Percentiles rank a stretch among this genome's conserved stretches.
These are phyloP conservation scores for Nerophis lumbriciformis DNA, from an alignment of 2,113 vertebrate genomes.

Conservation along the genomic window DNA sequence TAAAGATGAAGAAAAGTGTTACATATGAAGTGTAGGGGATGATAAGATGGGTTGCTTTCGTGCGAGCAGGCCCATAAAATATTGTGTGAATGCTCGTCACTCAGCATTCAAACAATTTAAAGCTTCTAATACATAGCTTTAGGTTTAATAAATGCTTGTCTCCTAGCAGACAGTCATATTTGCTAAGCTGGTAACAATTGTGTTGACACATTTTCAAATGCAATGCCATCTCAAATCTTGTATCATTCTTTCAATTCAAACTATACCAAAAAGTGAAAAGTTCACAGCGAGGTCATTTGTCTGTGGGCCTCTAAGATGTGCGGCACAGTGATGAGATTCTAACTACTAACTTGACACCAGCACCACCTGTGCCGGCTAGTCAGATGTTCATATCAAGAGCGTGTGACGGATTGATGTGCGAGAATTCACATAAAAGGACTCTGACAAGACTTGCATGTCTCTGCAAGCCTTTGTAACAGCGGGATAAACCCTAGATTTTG, in stretches of 20 bases:
- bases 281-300: not conserved
- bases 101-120: not conserved
- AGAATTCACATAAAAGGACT: conserved; percentile 30
- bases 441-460: conserved; percentile 15
- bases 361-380: conserved; percentile 58
- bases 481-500: conserved; percentile 35
- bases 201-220: not conserved
- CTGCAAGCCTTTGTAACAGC: conserved; percentile 15
- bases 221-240: not conserved
- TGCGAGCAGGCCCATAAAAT: too few relatives aligned
- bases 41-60: too few relatives aligned
- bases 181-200: not conserved
- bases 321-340: conserved; percentile 26
- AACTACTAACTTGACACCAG: conserved; percentile 56
- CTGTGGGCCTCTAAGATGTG: conserved; percentile 3
- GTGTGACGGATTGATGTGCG: conserved; percentile 54
- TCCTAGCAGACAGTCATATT: not conserved
- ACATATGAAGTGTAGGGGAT: too few relatives aligned
- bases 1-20: too few relatives aligned
- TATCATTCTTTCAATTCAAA: not conserved
- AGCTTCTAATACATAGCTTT: not conserved
- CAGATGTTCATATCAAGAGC: conserved; percentile 39
- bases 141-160: not conserved
- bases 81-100: not conserved
- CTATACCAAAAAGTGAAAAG: not conserved